Conservation (phyloP, 1,140 invertebrate species). For the Cotesia vestalis region DNA sequence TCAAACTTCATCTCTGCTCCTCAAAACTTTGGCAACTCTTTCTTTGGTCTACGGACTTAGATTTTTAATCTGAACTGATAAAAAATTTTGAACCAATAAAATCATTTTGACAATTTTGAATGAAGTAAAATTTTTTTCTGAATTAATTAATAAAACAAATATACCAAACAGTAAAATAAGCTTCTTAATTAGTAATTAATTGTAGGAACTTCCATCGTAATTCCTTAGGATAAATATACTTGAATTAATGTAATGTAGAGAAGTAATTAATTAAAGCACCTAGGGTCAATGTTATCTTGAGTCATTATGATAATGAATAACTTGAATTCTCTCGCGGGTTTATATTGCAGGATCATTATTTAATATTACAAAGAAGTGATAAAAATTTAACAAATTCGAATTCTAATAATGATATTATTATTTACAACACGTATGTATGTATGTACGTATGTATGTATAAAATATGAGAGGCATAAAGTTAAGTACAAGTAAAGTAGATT, state of each 20-base stretch:
- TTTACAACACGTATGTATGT: no score
- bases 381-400: no score
- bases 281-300: background rate
- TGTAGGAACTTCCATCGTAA: background rate
- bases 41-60: constrained; percentile 48
- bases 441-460: background rate
- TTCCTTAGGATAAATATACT: background rate
- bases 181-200: no score
- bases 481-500: constrained; percentile 17
- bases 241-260: background rate
- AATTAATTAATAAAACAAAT: no score
- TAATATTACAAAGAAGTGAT: no score
- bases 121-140: no score
- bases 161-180: no score
- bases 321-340: constrained; percentile 18
- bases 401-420: no score
- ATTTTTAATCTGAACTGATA: constrained; percentile 52
- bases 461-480: constrained; percentile 12
- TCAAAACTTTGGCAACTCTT: constrained; percentile 31
- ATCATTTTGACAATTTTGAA: no score
- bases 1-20: background rate
- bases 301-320: constrained; percentile 17
- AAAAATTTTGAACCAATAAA: no score
- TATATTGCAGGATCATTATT: background rate
- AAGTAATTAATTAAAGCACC: constrained; percentile 1